phyloP scores from a whole-genome alignment of 2,888 invertebrate species.

The Calephelis perditalis region DNA sequence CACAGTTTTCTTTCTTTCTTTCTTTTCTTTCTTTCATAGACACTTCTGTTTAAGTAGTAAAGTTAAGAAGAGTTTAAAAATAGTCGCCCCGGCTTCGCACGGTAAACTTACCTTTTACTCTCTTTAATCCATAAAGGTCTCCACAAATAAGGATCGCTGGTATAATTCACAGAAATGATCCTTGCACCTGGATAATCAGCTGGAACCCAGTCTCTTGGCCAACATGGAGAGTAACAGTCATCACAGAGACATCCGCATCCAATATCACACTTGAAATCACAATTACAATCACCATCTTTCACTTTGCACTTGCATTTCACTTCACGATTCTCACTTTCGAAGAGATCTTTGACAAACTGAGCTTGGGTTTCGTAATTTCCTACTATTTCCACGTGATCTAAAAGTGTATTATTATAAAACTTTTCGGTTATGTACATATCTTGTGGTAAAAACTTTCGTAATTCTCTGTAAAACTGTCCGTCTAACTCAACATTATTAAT shows the following conservation, averaged over 20 bases:
- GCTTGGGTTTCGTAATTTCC: slow-evolving; percentile 59
- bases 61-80: too few relatives aligned
- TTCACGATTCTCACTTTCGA: slow-evolving; percentile 41
- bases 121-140: slow-evolving; percentile 85
- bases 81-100: too few relatives aligned
- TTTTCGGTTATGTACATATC: slow-evolving; percentile 56
- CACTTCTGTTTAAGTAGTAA: too few relatives aligned
- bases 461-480: slow-evolving; percentile 36
- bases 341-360: slow-evolving; percentile 58
- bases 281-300: slow-evolving; percentile 14
- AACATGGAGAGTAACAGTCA: slow-evolving; percentile 81
- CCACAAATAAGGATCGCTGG: slow-evolving; percentile 88
- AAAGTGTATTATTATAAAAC: slow-evolving; percentile 54
- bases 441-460: slow-evolving; percentile 44
- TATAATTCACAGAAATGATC: slow-evolving; percentile 89
- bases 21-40: too few relatives aligned
- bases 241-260: slow-evolving; percentile 67
- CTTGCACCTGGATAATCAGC: slow-evolving; percentile 86
- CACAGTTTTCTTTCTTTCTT: too few relatives aligned
- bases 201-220: slow-evolving; percentile 93
- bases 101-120: slow-evolving; percentile 74
- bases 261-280: slow-evolving; percentile 39
- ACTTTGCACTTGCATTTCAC: slow-evolving; percentile 2
- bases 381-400: slow-evolving; percentile 43
- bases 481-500: slow-evolving; percentile 18